Evolutionary conservation across 2,113 vertebrate genomes (phyloP).

Genomic region (Aegypius monachus): DNA sequence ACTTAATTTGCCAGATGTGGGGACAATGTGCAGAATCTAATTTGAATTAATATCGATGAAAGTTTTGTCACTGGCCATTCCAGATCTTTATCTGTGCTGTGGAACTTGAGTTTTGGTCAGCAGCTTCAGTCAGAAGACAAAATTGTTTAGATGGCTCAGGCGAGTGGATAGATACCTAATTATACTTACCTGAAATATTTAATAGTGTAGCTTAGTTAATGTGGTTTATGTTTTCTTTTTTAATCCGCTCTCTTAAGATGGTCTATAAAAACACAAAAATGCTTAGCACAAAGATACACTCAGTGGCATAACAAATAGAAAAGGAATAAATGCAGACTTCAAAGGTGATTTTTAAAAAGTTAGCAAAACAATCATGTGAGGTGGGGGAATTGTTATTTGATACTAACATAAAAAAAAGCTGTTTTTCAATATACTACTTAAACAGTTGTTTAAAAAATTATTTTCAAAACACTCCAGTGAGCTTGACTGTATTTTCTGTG

Average conservation of each 20-base stretch:
- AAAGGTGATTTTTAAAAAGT: not conserved
- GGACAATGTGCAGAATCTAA: not conserved
- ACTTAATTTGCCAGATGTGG: not conserved
- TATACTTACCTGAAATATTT: not conserved
- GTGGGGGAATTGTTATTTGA: not conserved
- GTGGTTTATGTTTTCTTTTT: not conserved
- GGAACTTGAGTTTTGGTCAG: not conserved
- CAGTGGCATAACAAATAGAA: not conserved
- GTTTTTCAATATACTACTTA: not conserved
- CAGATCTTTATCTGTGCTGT: not conserved
- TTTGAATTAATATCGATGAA: not conserved
- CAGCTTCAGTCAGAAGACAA: not conserved
- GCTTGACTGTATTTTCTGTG: not conserved
- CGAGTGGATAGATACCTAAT: not conserved
- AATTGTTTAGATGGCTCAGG: not conserved
- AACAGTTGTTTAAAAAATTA: not conserved
- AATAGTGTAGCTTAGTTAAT: not conserved
- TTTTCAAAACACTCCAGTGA: not conserved
- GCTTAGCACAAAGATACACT: not conserved
- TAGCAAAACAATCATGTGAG: not conserved
- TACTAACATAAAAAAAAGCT: not conserved
- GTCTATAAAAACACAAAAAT: conserved; percentile 5
- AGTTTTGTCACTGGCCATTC: not conserved
- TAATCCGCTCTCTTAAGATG: not conserved
- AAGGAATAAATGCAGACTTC: not conserved